Conservation (phyloP, 2,113 vertebrate genomes). For the Dicrurus megarhynchus region DNA sequence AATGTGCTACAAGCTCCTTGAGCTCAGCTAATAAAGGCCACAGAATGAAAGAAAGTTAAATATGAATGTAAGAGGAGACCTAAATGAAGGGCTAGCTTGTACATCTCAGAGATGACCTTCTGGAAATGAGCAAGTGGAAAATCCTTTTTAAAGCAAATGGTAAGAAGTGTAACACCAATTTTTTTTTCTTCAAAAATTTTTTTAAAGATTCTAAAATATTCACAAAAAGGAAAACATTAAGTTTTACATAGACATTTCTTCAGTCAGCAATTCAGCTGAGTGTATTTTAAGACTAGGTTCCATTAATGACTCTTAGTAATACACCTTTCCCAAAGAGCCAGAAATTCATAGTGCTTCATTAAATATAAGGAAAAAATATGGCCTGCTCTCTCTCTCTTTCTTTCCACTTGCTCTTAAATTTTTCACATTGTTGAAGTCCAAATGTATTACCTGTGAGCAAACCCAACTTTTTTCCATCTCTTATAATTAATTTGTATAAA, state of each 20-base stretch:
- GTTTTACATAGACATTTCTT: constrained; percentile 42
- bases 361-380: constrained; percentile 33
- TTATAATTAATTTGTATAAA: constrained; percentile 49
- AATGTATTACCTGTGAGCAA: constrained; percentile 24
- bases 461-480: constrained; percentile 1
- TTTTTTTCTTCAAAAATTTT: constrained; percentile 30
- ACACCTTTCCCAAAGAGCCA: constrained; percentile 55
- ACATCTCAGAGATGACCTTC: constrained; percentile 75
- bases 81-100: constrained; percentile 75
- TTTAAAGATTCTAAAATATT: constrained; percentile 59
- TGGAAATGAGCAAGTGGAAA: constrained; percentile 56
- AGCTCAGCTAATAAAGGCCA: constrained; percentile 87
- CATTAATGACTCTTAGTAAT: constrained; percentile 60
- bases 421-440: constrained; percentile 40
- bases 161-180: constrained; percentile 20
- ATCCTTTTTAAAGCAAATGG: constrained; percentile 66
- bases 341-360: constrained; percentile 54
- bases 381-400: background rate
- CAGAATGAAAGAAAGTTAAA: constrained; percentile 80
- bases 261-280: constrained; percentile 34
- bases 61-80: constrained; percentile 82
- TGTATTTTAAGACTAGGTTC: constrained; percentile 52
- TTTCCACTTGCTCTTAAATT: constrained; percentile 34
- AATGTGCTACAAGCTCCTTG: constrained; percentile 84
- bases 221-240: constrained; percentile 58